Conservation (phyloP, 2,113 vertebrate species). For the Pygoscelis antarcticus region DNA sequence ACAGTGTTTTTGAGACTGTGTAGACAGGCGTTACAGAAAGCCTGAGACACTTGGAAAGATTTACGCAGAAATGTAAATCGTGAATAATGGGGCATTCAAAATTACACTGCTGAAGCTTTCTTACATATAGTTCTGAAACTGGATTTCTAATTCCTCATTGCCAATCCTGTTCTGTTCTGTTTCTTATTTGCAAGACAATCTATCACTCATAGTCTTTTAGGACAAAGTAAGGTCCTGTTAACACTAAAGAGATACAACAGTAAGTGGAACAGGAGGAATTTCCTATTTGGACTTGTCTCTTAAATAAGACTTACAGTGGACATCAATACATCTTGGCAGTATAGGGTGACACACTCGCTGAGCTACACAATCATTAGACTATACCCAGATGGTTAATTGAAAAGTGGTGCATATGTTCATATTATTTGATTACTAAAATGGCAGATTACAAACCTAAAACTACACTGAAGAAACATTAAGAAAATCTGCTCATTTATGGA, state of each 20-base stretch:
- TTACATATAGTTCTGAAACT: neutral
- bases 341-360: fast-evolving
- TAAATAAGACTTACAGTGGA: neutral
- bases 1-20: neutral
- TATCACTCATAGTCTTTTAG: neutral
- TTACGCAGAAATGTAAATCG: neutral
- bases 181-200: neutral
- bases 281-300: neutral
- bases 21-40: neutral
- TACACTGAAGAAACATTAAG: neutral
- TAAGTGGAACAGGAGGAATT: neutral
- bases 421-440: neutral
- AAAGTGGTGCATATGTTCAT: neutral
- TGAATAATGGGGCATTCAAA: neutral
- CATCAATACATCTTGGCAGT: neutral
- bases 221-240: neutral
- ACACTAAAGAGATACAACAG: neutral
- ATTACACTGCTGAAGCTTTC: neutral
- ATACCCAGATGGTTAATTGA: neutral
- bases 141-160: neutral
- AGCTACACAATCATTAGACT: neutral
- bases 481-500: neutral
- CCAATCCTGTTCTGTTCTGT: neutral
- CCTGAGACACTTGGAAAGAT: neutral
- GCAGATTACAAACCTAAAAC: neutral